Evolutionary conservation across 2,113 vertebrate genomes (phyloP).

Genomic region (Ondatra zibethicus): DNA sequence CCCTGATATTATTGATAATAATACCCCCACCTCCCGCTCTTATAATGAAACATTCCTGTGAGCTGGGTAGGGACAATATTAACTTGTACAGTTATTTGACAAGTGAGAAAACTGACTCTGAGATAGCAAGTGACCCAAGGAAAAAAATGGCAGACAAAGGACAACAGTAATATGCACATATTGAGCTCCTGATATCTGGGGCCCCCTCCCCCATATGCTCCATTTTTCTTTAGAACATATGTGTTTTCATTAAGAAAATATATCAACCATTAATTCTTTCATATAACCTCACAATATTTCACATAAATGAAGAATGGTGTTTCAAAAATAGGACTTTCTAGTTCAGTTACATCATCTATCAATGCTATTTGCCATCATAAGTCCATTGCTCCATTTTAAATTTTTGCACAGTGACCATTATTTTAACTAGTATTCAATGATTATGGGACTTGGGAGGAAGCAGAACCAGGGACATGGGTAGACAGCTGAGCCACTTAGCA

Average conservation of each 20-base stretch:
- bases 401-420: not conserved
- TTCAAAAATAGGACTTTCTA: constrained; percentile 39
- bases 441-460: not conserved
- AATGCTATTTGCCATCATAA: constrained; percentile 20
- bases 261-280: constrained; percentile 34
- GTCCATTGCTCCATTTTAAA: not conserved
- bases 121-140: not conserved
- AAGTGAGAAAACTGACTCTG: constrained; percentile 18
- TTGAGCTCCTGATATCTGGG: not conserved
- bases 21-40: not conserved
- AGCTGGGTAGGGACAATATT: not conserved
- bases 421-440: not conserved
- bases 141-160: not conserved
- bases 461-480: not conserved
- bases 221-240: constrained; percentile 10
- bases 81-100: constrained; percentile 19
- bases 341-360: not conserved
- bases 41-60: not conserved
- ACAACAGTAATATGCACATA: not conserved
- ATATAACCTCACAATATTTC: constrained; percentile 47
- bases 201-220: not conserved
- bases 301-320: constrained; percentile 34
- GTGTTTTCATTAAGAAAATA: constrained; percentile 58
- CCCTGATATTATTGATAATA: not conserved
- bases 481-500: not conserved